Base-by-base conservation (phyloP, 2,888 invertebrate genomes). In the Morpho achilles region DNA sequence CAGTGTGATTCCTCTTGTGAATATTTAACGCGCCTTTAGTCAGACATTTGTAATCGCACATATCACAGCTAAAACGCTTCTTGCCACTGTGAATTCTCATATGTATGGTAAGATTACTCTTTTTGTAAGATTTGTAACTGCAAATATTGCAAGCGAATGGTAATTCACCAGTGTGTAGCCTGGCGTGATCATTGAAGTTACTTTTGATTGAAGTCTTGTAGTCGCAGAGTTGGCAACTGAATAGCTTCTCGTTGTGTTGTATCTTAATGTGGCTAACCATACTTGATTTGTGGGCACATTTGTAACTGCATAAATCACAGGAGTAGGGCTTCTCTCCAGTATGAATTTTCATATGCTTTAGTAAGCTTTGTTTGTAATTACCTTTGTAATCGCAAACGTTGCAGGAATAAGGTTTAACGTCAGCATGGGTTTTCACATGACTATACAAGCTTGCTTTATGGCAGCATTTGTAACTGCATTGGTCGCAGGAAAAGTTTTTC, bases 371-470 rank as follows among this genome's bases (percentile, higher is more conserved):
- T 32, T 32, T 32, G 32, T 32, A 32, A 32, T 5, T 32, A 32
- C 32, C 3, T 32, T 32, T 32, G 32, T 32, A 32, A 5, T 32
- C 32, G 32, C 32, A 32, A 32, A 32, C 32, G 3, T 32, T 32
- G 32, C 32, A 32, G 32, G 32, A 32, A 32, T 5, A 32, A 32
- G 32, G 32, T 32, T 32, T 32, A 32, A 5, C 32, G 32, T 5
- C 5, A 10, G 57, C 48, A 46, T 57, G 57, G 3, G 9, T 43
- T 22, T 32, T 32, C 32, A 48, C 48, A 32, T 57, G 57, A 1
- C 9, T 41, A 0, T 7, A n/a, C 16, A 57, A 57, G 7, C 9
- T 32, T 1, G 2, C 7, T 7, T 32, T 47, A 3, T 42, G 46
- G 2, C 40, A 9, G 23, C 50, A 56, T n/a, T 42, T 50, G 3